Evolutionary conservation across 2,888 invertebrate genomes (phyloP).

Genomic region (Stenurella melanura): DNA sequence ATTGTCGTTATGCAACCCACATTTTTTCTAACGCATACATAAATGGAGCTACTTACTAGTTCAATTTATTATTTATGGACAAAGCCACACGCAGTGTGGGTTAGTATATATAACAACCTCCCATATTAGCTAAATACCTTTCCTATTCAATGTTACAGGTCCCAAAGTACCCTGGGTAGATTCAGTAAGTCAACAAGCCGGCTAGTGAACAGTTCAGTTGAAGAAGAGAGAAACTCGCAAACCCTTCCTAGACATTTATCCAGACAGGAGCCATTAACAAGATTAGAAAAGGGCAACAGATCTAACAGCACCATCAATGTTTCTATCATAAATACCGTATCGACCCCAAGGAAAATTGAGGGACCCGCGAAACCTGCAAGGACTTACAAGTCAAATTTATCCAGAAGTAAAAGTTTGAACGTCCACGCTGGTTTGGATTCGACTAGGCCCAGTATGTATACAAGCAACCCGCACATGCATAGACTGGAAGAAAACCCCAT

Average conservation of each 20-base stretch:
- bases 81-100: slow-evolving; percentile 44
- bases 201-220: slow-evolving; percentile 76
- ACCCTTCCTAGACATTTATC: slow-evolving; percentile 81
- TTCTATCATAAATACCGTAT: slow-evolving; percentile 77
- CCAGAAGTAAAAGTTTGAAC: slow-evolving; percentile 90
- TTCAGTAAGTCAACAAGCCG: slow-evolving; percentile 89
- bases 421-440: slow-evolving; percentile 77
- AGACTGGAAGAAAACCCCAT: slow-evolving; percentile 82
- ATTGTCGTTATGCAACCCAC: slow-evolving; percentile 39
- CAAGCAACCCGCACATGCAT: slow-evolving; percentile 86
- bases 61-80: slow-evolving; percentile 41
- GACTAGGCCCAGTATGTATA: slow-evolving; percentile 76
- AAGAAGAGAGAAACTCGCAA: slow-evolving; percentile 78
- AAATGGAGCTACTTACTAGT: slow-evolving; percentile 32
- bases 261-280: slow-evolving; percentile 67
- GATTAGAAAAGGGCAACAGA: slow-evolving; percentile 75
- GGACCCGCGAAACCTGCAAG: slow-evolving; percentile 87
- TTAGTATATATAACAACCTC: slow-evolving; percentile 21
- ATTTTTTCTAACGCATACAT: slow-evolving; percentile 28
- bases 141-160: slow-evolving; percentile 75
- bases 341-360: slow-evolving; percentile 68
- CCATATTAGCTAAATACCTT: slow-evolving; percentile 57
- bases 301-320: slow-evolving; percentile 81
- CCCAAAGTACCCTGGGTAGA: slow-evolving; percentile 85
- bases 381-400: slow-evolving; percentile 83